These are phyloP conservation scores for Orientallactaga bullata DNA, from an alignment of 2,113 vertebrate species.

Conservation along the genomic window DNA sequence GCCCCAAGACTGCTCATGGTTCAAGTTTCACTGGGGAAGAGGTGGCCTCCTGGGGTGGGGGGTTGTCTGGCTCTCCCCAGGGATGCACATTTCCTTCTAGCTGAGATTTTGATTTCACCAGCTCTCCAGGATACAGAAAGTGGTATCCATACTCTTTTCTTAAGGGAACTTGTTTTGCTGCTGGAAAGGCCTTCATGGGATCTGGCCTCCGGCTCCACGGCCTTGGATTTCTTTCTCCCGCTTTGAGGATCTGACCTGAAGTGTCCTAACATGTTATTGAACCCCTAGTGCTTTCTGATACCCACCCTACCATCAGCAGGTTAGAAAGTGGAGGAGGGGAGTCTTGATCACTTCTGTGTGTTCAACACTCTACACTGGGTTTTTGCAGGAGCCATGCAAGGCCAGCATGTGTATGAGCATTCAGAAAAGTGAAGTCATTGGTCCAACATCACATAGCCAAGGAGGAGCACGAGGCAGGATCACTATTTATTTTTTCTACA, in stretches of 20 bases:
- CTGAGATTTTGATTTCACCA: background rate
- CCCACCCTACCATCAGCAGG: too few species aligned
- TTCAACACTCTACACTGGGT: background rate
- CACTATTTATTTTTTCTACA: background rate
- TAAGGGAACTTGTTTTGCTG: background rate
- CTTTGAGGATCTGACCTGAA: background rate
- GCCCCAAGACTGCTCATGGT: conserved; percentile 61
- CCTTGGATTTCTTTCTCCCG: background rate
- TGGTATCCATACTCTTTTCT: background rate
- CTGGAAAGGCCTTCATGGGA: background rate
- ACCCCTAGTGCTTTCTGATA: background rate
- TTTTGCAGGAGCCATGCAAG: background rate
- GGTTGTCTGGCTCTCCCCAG: background rate
- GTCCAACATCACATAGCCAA: background rate
- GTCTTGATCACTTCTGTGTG: background rate
- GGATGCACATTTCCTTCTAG: background rate
- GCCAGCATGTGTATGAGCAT: too few species aligned
- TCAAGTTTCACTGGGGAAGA: conserved; percentile 77
- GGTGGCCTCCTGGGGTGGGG: background rate
- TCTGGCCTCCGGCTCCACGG: background rate
- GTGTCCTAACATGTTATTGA: background rate
- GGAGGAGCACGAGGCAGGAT: background rate
- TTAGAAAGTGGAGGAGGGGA: background rate
- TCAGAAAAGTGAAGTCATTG: background rate
- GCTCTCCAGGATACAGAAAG: background rate